Evolutionary conservation across 2,113 vertebrate genomes (phyloP), one percentile per base, ranked within the genome.

Genomic region (Dinomys branickii): DNA sequence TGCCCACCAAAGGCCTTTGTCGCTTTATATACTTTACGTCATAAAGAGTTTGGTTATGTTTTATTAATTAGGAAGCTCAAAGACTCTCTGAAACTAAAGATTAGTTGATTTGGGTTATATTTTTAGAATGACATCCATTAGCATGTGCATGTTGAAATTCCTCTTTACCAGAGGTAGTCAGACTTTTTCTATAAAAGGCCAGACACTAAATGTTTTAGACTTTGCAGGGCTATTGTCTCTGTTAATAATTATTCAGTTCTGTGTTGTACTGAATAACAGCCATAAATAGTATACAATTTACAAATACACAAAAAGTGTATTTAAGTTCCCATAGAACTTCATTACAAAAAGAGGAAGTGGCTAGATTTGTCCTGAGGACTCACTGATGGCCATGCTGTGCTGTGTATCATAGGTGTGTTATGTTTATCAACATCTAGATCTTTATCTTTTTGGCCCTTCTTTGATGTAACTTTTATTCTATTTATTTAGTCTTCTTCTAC

Each of bases 141-240:
- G 41, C 30, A 87, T 71, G 58, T 67, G 61, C 33, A n/a, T n/a
- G 20, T 90, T 90, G 50, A 50, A 90, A 85, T 94, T 93, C 24
- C 20, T 94, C 41, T 85, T 10, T 69, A 61, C 19, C 20, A 41
- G 17, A 75, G 75, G 20, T 78, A 58, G 59, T 38, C 35, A 85
- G 44, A 47, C 7, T 56, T 94, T 92, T 91, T 81, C 24, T 67
- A 16, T 54, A 89, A 84, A 78, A 2, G 0, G 20, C 3, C 3
- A 96, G 0, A 81, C 11, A 61, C 24, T 47, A 75, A 95, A 95
- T 50, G 85, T 47, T 30, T 47, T 41, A 61, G 19, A 10, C 9
- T 17, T 63, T 20, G 0, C 77, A 17, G 44, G 2, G 17, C 35
- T 59, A 19, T 17, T 38, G 8, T 24, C 6, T 90, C 44, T 85